phyloP scores from a whole-genome alignment of 92 coral and sea anemone genomes.

The Epizoanthus stellaris region DNA sequence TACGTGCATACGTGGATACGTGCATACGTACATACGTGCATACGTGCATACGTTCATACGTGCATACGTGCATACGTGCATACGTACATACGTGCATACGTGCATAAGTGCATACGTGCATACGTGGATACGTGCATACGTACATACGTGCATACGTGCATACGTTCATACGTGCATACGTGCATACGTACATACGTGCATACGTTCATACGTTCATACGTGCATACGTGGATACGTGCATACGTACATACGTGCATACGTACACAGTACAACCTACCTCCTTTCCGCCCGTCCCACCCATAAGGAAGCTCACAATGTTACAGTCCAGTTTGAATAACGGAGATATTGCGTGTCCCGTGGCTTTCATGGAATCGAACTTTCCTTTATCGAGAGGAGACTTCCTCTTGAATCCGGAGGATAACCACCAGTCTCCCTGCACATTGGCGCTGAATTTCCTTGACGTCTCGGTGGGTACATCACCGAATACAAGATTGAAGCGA shows the following conservation, averaged over 20 bases:
- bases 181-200: too few relatives aligned
- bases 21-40: too few relatives aligned
- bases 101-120: too few relatives aligned
- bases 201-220: background rate
- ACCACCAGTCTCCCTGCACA: conserved; percentile 38
- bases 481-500: conserved; percentile 1
- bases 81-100: too few relatives aligned
- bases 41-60: too few relatives aligned
- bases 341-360: conserved; percentile 16
- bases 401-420: conserved; percentile 39
- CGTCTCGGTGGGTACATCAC: conserved; percentile 29
- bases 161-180: too few relatives aligned
- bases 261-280: background rate
- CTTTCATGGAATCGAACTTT: background rate
- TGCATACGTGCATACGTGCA: too few relatives aligned
- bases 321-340: conserved; percentile 35
- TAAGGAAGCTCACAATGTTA: conserved; percentile 5
- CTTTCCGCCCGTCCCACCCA: too few relatives aligned
- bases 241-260: background rate
- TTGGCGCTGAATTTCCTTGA: conserved; percentile 10
- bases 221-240: background rate
- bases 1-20: too few relatives aligned
- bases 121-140: too few relatives aligned
- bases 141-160: too few relatives aligned
- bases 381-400: conserved; percentile 29